phyloP scores from a whole-genome alignment of 2,797 vertebrate species.

The Ctenosaura bakeri region DNA sequence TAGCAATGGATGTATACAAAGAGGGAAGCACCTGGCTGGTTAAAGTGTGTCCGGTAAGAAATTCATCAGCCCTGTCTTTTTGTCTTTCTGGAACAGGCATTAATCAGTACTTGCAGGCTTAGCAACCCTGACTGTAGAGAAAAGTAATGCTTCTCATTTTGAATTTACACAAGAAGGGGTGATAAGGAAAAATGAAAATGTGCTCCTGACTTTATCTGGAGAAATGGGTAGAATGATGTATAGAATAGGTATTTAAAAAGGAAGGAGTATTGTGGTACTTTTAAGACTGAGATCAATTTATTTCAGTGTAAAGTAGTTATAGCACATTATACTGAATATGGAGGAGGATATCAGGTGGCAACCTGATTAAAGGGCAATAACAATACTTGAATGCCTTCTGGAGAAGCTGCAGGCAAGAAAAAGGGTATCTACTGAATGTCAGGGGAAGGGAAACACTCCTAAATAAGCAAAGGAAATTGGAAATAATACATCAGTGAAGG shows the following conservation, averaged over 20 bases:
- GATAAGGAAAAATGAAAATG: not conserved
- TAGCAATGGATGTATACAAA: constrained; percentile 78
- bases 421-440: too few species aligned
- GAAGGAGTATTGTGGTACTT: too few species aligned
- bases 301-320: too few species aligned
- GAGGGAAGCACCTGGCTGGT: constrained; percentile 58
- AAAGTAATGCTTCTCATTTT: too few species aligned
- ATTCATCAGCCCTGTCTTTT: not conserved
- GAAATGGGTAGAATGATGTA: not conserved
- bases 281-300: not conserved
- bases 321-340: too few species aligned
- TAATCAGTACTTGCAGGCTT: not conserved
- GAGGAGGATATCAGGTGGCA: not conserved
- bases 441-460: not conserved
- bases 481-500: too few species aligned
- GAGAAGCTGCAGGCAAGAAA: not conserved
- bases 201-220: not conserved
- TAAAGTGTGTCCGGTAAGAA: constrained; percentile 73
- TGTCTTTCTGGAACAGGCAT: too few species aligned
- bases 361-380: too few species aligned
- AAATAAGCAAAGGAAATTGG: not conserved
- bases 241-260: too few species aligned
- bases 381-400: not conserved
- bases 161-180: not conserved
- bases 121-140: not conserved